These are phyloP conservation scores for Pandemis cinnamomeana DNA, from an alignment of 2,888 invertebrate genomes.

Conservation along the genomic window DNA sequence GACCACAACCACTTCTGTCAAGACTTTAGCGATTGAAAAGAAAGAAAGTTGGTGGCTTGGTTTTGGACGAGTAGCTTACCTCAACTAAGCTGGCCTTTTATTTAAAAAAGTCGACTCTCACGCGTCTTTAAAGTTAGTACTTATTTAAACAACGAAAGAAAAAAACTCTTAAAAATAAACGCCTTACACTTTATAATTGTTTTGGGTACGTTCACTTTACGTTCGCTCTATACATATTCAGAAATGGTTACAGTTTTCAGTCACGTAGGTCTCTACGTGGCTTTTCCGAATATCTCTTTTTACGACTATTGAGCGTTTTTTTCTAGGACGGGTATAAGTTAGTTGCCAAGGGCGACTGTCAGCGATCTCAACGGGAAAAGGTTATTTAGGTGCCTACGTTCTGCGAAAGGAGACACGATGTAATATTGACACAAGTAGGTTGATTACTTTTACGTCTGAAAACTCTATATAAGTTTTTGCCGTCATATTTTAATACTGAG, in stretches of 20 bases:
- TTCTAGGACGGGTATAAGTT: slow-evolving; percentile 4
- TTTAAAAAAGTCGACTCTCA: no score
- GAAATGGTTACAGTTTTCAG: slow-evolving; percentile 7
- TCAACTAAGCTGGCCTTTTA: no score
- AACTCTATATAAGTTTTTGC: no score
- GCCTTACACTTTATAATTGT: no score
- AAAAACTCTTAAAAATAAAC: neutral
- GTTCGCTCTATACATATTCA: neutral
- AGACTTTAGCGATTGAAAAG: no score
- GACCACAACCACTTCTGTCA: no score
- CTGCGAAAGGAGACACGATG: neutral
- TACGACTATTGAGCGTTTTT: slow-evolving; percentile 15
- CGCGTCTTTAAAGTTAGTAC: neutral
- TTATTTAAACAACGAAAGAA: neutral
- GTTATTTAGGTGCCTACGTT: neutral
- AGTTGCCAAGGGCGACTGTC: neutral
- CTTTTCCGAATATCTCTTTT: neutral
- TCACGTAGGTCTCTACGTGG: slow-evolving; percentile 11
- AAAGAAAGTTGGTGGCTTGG: neutral
- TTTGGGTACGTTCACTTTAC: no score
- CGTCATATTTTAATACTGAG: no score
- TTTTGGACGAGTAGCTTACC: no score
- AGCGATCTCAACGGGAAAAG: neutral
- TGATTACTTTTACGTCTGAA: neutral
- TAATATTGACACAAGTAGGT: neutral